A percentile compares a stretch with the other conserved stretches of the same genome.
Evolutionary conservation across 2,888 invertebrate species (phyloP).

Genomic region (Cryptus viduatorius): DNA sequence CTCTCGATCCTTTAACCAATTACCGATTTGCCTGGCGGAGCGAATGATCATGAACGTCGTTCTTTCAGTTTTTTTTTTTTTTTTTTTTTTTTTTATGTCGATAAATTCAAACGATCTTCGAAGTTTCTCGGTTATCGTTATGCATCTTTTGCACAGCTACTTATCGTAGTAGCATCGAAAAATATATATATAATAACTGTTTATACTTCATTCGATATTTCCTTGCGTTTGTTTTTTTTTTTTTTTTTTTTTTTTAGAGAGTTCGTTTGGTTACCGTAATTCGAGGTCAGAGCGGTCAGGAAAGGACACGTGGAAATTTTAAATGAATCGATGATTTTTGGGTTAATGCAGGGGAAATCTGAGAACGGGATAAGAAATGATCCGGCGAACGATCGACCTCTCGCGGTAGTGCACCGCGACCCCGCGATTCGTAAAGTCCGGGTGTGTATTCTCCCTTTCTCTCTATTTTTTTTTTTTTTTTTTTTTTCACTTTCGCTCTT

Average conservation of each 20-base stretch:
- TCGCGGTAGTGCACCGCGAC: slow-evolving; percentile 27
- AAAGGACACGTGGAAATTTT: slow-evolving; percentile 35
- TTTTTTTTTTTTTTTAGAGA: slow-evolving; percentile 12
- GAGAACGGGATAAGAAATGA: slow-evolving; percentile 14
- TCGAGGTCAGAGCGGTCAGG: slow-evolving; percentile 16
- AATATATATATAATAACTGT: slow-evolving; percentile 38
- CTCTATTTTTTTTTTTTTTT: slow-evolving; percentile 13
- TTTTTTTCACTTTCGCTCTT: slow-evolving; percentile 30
- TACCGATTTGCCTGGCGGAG: slow-evolving; percentile 59
- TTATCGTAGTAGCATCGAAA: slow-evolving; percentile 59
- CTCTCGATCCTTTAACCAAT: slow-evolving; percentile 50
- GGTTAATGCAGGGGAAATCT: slow-evolving; percentile 11
- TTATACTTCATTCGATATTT: slow-evolving; percentile 44
- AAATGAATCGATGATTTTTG: slow-evolving; percentile 45
- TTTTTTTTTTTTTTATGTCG: slow-evolving; percentile 15
- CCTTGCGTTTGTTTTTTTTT: not conserved
- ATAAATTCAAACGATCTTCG: slow-evolving; percentile 57
- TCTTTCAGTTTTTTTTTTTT: slow-evolving; percentile 6
- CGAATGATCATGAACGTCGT: slow-evolving; percentile 51
- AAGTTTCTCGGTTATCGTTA: slow-evolving; percentile 47
- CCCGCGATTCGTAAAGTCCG: slow-evolving; percentile 64
- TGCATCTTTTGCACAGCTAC: slow-evolving; percentile 42
- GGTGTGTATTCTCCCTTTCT: slow-evolving; percentile 18
- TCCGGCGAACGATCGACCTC: slow-evolving; percentile 22
- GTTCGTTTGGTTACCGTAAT: slow-evolving; percentile 41